phyloP scores from a whole-genome alignment of 2,888 invertebrate genomes.

The Orthosia gracilis region DNA sequence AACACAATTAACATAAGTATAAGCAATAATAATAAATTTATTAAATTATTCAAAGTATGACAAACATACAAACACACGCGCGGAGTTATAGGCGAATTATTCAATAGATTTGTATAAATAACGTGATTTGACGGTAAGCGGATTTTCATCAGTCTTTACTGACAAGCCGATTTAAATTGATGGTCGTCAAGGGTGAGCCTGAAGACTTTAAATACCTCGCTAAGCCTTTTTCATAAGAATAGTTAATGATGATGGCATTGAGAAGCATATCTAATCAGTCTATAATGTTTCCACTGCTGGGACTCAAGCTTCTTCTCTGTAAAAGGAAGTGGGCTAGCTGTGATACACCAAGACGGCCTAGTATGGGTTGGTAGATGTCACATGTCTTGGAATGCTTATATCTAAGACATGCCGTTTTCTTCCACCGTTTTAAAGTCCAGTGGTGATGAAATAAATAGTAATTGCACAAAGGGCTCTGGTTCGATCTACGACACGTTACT shows the following conservation, averaged over 20 bases:
- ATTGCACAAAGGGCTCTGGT: no score
- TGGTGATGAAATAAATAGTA: no score
- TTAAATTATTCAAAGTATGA: conserved; percentile 70
- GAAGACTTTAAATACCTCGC: neutral
- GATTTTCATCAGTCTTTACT: conserved; percentile 37
- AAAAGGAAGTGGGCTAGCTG: no score
- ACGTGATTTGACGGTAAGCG: conserved; percentile 54
- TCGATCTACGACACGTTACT: no score
- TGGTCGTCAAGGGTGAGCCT: neutral
- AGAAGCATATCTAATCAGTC: no score
- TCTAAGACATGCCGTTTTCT: no score
- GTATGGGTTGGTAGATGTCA: no score
- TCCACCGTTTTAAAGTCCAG: no score
- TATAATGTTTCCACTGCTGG: no score
- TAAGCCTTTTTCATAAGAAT: neutral
- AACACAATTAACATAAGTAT: conserved; percentile 71
- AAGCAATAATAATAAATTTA: conserved; percentile 71
- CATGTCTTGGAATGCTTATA: no score
- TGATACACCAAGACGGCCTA: no score
- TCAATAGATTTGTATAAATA: conserved; percentile 63
- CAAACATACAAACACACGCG: conserved; percentile 57
- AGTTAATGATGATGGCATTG: neutral
- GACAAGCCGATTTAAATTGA: conserved; percentile 8
- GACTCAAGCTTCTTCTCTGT: no score
- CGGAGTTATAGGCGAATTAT: conserved; percentile 70